Percentiles rank a stretch among this genome's conserved stretches.
These are phyloP conservation scores for Euplexia lucipara DNA, from an alignment of 2,888 invertebrate species.

Conservation along the genomic window DNA sequence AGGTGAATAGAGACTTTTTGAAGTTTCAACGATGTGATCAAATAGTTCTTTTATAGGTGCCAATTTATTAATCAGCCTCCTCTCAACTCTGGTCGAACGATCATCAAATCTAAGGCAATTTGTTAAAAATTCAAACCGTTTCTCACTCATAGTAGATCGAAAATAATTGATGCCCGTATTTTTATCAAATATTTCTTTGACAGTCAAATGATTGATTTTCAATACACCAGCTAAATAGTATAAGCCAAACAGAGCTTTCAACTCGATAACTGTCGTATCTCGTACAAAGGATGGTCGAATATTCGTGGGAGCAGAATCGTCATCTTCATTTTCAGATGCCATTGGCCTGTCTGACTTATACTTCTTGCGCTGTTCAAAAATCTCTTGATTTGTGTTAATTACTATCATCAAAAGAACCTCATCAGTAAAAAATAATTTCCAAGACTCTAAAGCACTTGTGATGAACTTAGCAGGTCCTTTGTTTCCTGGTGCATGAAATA, in stretches of 20 bases:
- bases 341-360: conserved; percentile 6
- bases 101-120: background rate
- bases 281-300: conserved; percentile 3
- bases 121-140: background rate
- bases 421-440: conserved; percentile 1
- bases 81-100: background rate
- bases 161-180: background rate
- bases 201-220: conserved; percentile 1
- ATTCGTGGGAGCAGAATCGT: background rate
- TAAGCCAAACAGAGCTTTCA: background rate
- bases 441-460: background rate
- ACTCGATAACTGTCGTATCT: background rate
- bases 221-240: conserved; percentile 1
- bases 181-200: conserved; percentile 1
- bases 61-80: background rate
- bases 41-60: background rate
- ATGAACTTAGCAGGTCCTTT: background rate
- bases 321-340: background rate
- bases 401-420: background rate
- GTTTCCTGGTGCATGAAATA: conserved; percentile 3
- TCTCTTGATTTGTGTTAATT: background rate
- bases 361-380: background rate
- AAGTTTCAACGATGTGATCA: background rate
- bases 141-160: background rate
- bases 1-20: background rate